phyloP scores from a whole-genome alignment of 2,888 invertebrate species.

The Synergus itoensis region DNA sequence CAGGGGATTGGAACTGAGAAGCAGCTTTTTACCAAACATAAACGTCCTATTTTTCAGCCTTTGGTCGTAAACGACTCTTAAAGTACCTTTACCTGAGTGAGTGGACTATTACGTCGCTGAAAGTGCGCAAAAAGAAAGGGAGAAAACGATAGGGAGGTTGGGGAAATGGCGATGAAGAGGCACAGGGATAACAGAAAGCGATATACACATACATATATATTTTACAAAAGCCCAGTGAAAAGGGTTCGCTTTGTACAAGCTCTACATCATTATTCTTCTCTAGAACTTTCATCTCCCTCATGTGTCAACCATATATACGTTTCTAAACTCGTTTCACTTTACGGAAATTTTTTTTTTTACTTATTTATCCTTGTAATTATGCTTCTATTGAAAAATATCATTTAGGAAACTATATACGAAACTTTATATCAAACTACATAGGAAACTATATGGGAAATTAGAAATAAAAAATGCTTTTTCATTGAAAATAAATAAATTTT shows the following conservation, averaged over 20 bases:
- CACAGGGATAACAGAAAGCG: conserved; percentile 6
- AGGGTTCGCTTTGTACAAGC: not conserved
- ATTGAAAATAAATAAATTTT: too few relatives aligned
- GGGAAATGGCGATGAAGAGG: not conserved
- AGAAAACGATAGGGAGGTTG: conserved; percentile 12
- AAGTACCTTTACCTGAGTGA: conserved; percentile 34
- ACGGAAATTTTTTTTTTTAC: not conserved
- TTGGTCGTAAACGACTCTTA: conserved; percentile 29
- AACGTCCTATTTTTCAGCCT: conserved; percentile 30
- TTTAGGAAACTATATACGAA: too few relatives aligned
- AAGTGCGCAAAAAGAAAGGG: not conserved
- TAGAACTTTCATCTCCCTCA: not conserved
- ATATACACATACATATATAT: not conserved
- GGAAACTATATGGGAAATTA: too few relatives aligned
- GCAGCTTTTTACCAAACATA: not conserved
- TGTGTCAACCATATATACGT: conserved; percentile 17
- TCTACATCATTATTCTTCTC: conserved; percentile 26
- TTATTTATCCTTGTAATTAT: not conserved
- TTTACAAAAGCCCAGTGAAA: not conserved
- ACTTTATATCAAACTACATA: too few relatives aligned
- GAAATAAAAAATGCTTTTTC: too few relatives aligned
- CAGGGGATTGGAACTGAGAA: not conserved
- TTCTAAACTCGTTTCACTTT: conserved; percentile 1
- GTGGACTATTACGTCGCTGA: conserved; percentile 18
- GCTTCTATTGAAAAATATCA: not conserved